Evolutionary conservation across 2,113 vertebrate species (phyloP).

Genomic region (Rhinopithecus roxellana): DNA sequence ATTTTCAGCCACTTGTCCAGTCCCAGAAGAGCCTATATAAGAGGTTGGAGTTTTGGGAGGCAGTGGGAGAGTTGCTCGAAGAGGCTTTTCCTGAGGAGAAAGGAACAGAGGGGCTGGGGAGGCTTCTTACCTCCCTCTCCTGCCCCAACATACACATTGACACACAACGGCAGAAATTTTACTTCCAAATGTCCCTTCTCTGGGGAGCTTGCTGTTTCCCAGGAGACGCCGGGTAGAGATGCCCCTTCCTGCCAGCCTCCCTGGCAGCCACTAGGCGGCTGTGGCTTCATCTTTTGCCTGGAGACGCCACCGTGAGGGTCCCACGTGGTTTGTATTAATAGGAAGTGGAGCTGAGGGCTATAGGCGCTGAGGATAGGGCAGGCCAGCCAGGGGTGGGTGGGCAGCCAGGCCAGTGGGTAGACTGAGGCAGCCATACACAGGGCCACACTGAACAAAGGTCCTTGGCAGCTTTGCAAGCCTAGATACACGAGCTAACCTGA

Average conservation of each 20-base stretch:
- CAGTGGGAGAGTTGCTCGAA: neutral
- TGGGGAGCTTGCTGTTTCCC: slow-evolving; percentile 61
- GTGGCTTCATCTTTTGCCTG: slow-evolving; percentile 66
- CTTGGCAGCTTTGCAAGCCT: neutral
- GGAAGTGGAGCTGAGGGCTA: slow-evolving; percentile 29
- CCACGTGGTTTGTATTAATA: slow-evolving; percentile 49
- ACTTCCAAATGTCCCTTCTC: slow-evolving; percentile 65
- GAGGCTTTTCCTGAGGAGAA: slow-evolving; percentile 23
- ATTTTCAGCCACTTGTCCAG: neutral
- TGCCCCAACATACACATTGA: neutral
- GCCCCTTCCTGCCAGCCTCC: slow-evolving; percentile 70
- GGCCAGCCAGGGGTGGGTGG: neutral
- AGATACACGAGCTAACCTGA: neutral
- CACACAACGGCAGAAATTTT: slow-evolving; percentile 40
- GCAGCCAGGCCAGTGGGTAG: neutral
- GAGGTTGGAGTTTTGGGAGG: neutral
- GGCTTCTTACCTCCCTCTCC: neutral
- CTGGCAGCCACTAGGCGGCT: slow-evolving; percentile 77
- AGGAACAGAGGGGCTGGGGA: neutral
- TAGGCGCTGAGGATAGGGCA: neutral
- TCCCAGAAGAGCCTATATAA: neutral
- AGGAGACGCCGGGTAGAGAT: slow-evolving; percentile 61
- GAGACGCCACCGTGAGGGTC: slow-evolving; percentile 33
- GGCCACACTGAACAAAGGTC: neutral
- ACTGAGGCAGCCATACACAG: slow-evolving; percentile 5